These are phyloP conservation scores for Actenoides lindsayi DNA, from an alignment of 2,113 vertebrate genomes.

Conservation along the genomic window DNA sequence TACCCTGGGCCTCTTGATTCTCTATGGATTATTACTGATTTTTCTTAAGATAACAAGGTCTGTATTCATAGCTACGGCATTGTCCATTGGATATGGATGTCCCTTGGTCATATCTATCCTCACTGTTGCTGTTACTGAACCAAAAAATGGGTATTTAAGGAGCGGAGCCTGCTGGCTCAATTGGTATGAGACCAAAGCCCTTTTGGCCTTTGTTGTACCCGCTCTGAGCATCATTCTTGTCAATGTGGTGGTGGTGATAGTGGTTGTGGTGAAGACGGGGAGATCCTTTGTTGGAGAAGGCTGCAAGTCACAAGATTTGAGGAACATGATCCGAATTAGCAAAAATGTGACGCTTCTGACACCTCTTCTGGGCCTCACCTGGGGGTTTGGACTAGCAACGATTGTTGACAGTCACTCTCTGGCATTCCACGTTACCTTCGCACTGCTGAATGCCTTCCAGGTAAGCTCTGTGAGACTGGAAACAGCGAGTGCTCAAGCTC, in stretches of 20 bases:
- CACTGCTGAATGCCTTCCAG: slow-evolving; percentile 87
- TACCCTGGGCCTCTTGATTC: slow-evolving; percentile 82
- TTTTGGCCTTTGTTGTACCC: slow-evolving; percentile 84
- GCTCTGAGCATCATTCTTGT: slow-evolving; percentile 82
- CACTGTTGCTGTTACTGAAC: slow-evolving; percentile 82
- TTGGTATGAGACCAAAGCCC: slow-evolving; percentile 81
- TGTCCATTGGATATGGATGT: slow-evolving; percentile 82
- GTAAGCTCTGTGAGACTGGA: slow-evolving; percentile 48
- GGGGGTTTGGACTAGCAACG: slow-evolving; percentile 84
- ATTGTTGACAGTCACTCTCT: slow-evolving; percentile 22
- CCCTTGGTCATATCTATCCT: slow-evolving; percentile 82
- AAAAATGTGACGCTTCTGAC: slow-evolving; percentile 86
- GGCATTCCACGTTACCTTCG: slow-evolving; percentile 75
- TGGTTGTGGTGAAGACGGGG: slow-evolving; percentile 82
- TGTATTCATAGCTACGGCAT: slow-evolving; percentile 77
- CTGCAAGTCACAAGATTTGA: slow-evolving; percentile 75
- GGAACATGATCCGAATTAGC: slow-evolving; percentile 70
- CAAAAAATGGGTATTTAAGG: slow-evolving; percentile 72
- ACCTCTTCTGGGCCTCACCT: slow-evolving; percentile 88
- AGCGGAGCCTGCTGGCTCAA: slow-evolving; percentile 85
- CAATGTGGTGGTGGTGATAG: slow-evolving; percentile 81
- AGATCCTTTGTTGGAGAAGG: slow-evolving; percentile 73
- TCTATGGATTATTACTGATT: slow-evolving; percentile 82
- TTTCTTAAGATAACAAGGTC: slow-evolving; percentile 82
- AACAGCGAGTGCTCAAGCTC: not conserved